Evolutionary conservation across 2,797 vertebrate species (phyloP).

Genomic region (Trachops cirrhosus): DNA sequence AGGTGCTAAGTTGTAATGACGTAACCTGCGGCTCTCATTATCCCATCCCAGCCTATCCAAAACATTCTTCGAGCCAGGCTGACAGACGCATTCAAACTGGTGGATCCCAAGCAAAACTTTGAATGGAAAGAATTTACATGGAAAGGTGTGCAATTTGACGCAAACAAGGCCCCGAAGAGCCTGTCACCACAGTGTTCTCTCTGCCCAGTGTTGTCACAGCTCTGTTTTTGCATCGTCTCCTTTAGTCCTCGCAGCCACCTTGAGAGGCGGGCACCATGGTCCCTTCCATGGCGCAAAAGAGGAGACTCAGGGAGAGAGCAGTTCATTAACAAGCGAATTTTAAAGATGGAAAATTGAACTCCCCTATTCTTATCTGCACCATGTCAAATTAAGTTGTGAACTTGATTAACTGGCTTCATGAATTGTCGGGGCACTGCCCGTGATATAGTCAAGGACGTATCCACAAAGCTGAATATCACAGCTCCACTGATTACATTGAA

Average conservation of each 20-base stretch:
- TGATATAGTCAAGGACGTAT: background rate
- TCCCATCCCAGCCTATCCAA: background rate
- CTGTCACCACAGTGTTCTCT: background rate
- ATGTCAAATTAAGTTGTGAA: background rate
- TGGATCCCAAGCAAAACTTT: background rate
- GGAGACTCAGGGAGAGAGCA: background rate
- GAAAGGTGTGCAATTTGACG: background rate
- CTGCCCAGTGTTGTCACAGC: background rate
- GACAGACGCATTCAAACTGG: background rate
- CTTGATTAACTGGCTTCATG: background rate
- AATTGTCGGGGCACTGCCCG: no score
- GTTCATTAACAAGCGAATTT: background rate
- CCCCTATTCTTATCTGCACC: background rate
- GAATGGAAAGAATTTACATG: background rate
- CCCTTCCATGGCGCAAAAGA: background rate
- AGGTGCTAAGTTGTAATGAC: background rate
- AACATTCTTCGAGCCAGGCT: background rate
- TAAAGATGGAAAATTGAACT: background rate
- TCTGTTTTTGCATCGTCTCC: fast-evolving
- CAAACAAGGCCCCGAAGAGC: background rate
- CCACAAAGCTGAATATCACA: background rate
- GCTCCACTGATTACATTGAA: background rate
- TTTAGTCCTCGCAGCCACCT: background rate
- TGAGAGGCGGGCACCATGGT: background rate
- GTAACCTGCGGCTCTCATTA: background rate